A percentile compares a stretch with the other conserved stretches of the same genome.
Conservation (phyloP, 2,888 invertebrate genomes). For the Opisthograptis luteolata region DNA sequence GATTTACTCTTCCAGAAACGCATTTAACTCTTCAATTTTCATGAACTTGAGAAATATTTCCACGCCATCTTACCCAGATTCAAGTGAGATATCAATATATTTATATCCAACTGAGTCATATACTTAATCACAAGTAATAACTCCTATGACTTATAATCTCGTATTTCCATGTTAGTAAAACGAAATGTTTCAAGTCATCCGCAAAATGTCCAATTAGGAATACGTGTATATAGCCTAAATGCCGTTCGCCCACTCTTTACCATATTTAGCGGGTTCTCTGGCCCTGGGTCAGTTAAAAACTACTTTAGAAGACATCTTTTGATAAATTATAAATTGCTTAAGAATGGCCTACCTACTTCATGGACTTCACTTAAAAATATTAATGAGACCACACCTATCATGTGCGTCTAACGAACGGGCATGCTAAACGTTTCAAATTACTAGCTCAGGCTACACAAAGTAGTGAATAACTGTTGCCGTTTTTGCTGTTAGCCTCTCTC, state of each 20-base stretch:
- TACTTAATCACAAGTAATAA: conserved; percentile 30
- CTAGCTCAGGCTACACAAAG: conserved; percentile 30
- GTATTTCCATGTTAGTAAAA: conserved; percentile 63
- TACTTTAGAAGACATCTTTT: conserved; percentile 39
- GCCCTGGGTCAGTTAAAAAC: conserved; percentile 58
- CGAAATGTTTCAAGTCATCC: conserved; percentile 63
- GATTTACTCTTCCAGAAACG: conserved; percentile 12
- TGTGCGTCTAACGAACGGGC: neutral
- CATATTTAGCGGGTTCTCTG: conserved; percentile 59
- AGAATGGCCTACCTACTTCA: conserved; percentile 7
- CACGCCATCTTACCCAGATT: conserved; percentile 10
- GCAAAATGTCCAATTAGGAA: conserved; percentile 58
- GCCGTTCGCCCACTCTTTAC: conserved; percentile 72
- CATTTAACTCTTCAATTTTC: conserved; percentile 23
- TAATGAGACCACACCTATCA: neutral
- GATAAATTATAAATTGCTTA: conserved; percentile 20
- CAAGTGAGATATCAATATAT: conserved; percentile 5
- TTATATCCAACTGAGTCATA: conserved; percentile 17
- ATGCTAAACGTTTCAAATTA: conserved; percentile 5
- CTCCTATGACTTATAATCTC: conserved; percentile 41
- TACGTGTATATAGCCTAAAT: conserved; percentile 55
- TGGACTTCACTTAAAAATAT: neutral
- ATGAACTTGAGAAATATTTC: conserved; percentile 27
- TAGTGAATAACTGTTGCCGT: conserved; percentile 30
- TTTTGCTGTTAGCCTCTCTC: conserved; percentile 43